Conservation (phyloP, 1,140 invertebrate species). For the Drosophila punjabiensis region DNA sequence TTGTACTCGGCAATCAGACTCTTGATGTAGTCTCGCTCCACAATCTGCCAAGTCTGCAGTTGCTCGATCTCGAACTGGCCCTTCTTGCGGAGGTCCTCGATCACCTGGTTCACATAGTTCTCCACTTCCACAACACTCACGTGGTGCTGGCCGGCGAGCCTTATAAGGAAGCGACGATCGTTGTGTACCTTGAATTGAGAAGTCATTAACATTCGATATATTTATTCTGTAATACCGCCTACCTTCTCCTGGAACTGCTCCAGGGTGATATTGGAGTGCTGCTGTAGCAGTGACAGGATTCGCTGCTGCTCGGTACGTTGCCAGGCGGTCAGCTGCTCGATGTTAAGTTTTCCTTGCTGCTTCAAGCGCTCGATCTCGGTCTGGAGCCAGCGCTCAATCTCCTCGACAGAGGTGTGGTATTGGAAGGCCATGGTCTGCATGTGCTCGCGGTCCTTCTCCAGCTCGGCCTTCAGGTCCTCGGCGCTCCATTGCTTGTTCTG, state of each 20-base stretch:
- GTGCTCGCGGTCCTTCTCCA: slow-evolving; percentile 77
- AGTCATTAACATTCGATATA: too few species aligned
- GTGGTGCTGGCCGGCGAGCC: slow-evolving; percentile 77
- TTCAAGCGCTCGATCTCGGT: slow-evolving; percentile 70
- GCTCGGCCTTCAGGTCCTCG: slow-evolving; percentile 66
- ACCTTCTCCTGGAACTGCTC: slow-evolving; percentile 78
- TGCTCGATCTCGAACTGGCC: slow-evolving; percentile 79
- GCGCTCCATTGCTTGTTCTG: slow-evolving; percentile 79
- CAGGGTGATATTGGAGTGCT: slow-evolving; percentile 73
- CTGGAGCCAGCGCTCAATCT: slow-evolving; percentile 79
- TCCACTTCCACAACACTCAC: slow-evolving; percentile 77
- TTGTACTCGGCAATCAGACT: slow-evolving; percentile 70
- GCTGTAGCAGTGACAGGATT: slow-evolving; percentile 64
- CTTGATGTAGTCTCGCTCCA: slow-evolving; percentile 79
- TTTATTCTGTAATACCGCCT: background rate
- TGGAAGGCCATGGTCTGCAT: slow-evolving; percentile 84
- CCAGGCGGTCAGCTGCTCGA: slow-evolving; percentile 77
- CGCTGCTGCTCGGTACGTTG: slow-evolving; percentile 76
- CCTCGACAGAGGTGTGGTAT: slow-evolving; percentile 80
- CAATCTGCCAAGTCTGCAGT: slow-evolving; percentile 72
- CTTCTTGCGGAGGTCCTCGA: slow-evolving; percentile 70
- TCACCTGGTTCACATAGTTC: slow-evolving; percentile 71
- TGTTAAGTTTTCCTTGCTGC: slow-evolving; percentile 74
- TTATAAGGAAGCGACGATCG: slow-evolving; percentile 69
- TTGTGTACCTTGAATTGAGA: slow-evolving; percentile 55